phyloP scores from a whole-genome alignment of 2,888 invertebrate genomes.

The Ectemnius cavifrons region DNA sequence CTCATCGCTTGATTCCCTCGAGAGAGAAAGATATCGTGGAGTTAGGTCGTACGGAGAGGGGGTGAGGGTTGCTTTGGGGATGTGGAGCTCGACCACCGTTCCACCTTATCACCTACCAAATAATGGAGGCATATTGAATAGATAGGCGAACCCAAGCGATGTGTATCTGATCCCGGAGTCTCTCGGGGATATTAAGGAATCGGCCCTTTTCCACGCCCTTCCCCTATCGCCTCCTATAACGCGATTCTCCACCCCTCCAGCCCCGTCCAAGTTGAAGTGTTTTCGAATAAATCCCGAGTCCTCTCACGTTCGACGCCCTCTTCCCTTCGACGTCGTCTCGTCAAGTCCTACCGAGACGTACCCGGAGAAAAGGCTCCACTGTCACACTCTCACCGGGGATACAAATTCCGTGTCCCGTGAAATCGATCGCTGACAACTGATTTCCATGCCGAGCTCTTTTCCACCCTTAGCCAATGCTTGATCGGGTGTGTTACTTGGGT shows the following conservation, averaged over 20 bases:
- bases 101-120: conserved; percentile 76
- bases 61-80: conserved; percentile 44
- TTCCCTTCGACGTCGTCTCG: conserved; percentile 6
- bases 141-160: conserved; percentile 74
- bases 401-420: conserved; percentile 55
- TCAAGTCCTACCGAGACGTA: conserved; percentile 12
- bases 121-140: conserved; percentile 77
- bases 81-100: conserved; percentile 49
- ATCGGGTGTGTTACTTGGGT: too few relatives aligned
- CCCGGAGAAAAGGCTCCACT: too few relatives aligned
- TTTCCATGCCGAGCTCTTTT: conserved; percentile 34
- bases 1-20: conserved; percentile 69
- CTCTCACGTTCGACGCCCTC: conserved; percentile 46
- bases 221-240: conserved; percentile 31
- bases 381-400: too few relatives aligned
- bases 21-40: conserved; percentile 64
- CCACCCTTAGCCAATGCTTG: background rate
- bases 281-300: conserved; percentile 59
- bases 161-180: conserved; percentile 70
- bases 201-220: conserved; percentile 60
- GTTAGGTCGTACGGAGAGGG: conserved; percentile 41
- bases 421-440: conserved; percentile 54
- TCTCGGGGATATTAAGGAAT: conserved; percentile 74
- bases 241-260: conserved; percentile 15
- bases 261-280: conserved; percentile 36